These are phyloP conservation scores for Corvus moneduloides DNA, from an alignment of 2,113 vertebrate genomes.

Conservation along the genomic window DNA sequence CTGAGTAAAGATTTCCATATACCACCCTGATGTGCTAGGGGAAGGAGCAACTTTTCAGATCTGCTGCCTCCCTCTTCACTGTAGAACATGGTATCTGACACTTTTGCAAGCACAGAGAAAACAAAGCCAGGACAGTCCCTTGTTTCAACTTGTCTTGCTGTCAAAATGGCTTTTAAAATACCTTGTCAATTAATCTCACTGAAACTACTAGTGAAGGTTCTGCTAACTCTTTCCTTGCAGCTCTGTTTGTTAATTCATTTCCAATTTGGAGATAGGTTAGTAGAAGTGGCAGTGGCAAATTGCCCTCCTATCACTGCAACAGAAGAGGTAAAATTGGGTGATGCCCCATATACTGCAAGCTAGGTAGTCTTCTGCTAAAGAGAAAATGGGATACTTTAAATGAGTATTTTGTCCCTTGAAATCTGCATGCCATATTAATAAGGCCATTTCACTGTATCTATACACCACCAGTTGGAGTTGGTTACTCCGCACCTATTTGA, in stretches of 20 bases:
- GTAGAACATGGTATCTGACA: accelerated
- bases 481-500: background rate
- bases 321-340: background rate
- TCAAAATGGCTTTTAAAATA: background rate
- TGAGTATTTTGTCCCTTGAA: background rate
- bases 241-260: background rate
- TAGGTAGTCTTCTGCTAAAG: background rate
- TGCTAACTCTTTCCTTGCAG: background rate
- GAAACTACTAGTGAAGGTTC: background rate
- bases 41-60: background rate
- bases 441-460: background rate
- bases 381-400: background rate
- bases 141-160: background rate
- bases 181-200: background rate
- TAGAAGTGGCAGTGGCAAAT: background rate
- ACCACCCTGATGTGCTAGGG: background rate
- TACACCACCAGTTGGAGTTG: background rate
- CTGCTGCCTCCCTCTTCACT: background rate
- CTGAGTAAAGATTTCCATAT: background rate
- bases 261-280: background rate
- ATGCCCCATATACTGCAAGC: background rate
- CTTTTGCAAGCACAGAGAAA: background rate
- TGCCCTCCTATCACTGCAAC: background rate
- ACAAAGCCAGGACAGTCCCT: background rate
- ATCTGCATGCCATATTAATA: background rate